Conservation (phyloP, 2,888 invertebrate species). For the Calliphora vomitoria region DNA sequence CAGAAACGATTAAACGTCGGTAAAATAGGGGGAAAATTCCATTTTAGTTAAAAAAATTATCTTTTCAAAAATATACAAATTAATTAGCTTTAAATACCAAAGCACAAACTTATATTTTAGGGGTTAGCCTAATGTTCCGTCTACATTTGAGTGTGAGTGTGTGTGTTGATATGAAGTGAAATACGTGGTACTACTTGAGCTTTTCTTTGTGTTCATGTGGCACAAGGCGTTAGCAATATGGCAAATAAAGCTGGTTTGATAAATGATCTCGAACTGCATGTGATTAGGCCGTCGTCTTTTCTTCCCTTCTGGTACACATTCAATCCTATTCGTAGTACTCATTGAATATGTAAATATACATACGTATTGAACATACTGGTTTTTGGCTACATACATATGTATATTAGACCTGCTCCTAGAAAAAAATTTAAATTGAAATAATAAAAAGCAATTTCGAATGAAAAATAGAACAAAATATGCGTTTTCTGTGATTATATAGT, state of each 20-base stretch:
- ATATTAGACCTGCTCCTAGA: no score
- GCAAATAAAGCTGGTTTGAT: constrained; percentile 66
- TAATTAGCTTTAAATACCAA: no score
- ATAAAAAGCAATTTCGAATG: no score
- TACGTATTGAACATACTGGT: background rate
- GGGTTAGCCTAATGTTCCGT: no score
- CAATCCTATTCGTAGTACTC: background rate
- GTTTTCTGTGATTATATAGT: no score
- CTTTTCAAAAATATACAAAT: no score
- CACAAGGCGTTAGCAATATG: constrained; percentile 50
- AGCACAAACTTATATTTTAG: background rate
- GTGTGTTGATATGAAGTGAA: background rate
- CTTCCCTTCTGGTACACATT: background rate
- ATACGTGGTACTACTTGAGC: background rate
- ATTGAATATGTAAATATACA: background rate
- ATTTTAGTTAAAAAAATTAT: no score
- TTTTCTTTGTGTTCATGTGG: constrained; percentile 38
- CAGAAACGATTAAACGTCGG: no score
- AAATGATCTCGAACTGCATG: constrained; percentile 65
- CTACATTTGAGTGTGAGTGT: background rate
- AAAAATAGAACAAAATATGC: no score
- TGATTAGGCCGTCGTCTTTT: constrained; percentile 49
- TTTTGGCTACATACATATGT: no score
- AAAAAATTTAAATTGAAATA: no score
- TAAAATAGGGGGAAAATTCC: no score